These are phyloP conservation scores for Sciurus carolinensis DNA, from an alignment of 2,797 vertebrate species.

Conservation along the genomic window DNA sequence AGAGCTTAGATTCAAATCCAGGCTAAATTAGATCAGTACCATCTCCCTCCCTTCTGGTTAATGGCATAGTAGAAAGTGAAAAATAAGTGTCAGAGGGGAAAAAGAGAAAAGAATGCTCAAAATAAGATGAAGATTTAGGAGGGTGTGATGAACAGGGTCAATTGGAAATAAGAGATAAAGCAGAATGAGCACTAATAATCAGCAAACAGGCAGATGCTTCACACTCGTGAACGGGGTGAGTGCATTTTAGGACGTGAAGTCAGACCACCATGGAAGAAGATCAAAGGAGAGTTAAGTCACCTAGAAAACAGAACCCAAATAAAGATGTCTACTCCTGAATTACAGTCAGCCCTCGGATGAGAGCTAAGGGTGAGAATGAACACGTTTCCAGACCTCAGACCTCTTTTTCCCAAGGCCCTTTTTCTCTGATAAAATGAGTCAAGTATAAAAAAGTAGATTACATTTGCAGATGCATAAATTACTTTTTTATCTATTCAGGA, in stretches of 20 bases:
- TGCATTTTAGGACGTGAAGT: background rate
- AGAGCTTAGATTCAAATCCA: conserved; percentile 14
- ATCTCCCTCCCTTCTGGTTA: background rate
- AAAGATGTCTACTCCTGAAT: background rate
- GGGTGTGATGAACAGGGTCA: background rate
- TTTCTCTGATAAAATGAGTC: background rate
- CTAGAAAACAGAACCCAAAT: background rate
- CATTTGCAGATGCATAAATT: background rate
- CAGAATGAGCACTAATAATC: background rate
- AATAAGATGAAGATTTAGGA: background rate
- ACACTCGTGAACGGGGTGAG: background rate
- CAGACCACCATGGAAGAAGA: background rate
- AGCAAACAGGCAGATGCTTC: background rate
- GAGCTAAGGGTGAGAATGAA: background rate
- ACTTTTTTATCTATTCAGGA: background rate
- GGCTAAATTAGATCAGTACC: background rate
- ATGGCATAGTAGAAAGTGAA: background rate
- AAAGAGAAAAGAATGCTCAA: background rate
- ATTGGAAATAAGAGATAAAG: background rate
- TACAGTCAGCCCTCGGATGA: background rate
- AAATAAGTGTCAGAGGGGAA: background rate
- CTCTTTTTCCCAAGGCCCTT: background rate
- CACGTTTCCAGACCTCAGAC: background rate
- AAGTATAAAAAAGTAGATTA: background rate
- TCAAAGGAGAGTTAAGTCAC: background rate